phyloP scores from a whole-genome alignment of 2,113 vertebrate species.

The Trematocara stigmaticum region DNA sequence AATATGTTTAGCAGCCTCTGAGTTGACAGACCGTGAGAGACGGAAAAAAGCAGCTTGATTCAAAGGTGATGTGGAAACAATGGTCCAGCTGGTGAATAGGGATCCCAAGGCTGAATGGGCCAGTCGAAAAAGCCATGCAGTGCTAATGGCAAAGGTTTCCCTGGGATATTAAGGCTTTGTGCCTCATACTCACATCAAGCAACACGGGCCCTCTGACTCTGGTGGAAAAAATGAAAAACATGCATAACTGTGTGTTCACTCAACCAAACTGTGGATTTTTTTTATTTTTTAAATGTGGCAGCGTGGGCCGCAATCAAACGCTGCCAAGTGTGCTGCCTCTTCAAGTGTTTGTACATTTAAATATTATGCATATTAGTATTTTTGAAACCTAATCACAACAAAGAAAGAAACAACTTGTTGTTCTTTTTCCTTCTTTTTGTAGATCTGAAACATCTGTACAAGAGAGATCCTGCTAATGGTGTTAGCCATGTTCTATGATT shows the following conservation, averaged over 20 bases:
- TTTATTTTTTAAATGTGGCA: background rate
- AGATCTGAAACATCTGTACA: background rate
- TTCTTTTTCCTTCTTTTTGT: background rate
- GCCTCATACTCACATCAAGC: background rate
- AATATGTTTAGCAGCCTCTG: background rate
- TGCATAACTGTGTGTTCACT: background rate
- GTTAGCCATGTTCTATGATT: background rate
- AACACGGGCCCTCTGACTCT: background rate
- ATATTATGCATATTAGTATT: constrained; percentile 13
- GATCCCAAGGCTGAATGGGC: background rate
- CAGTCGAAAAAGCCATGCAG: background rate
- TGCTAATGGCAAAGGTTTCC: background rate
- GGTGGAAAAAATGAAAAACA: background rate
- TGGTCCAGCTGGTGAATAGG: background rate
- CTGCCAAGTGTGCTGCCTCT: constrained; percentile 39
- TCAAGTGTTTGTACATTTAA: background rate
- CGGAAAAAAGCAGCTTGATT: background rate
- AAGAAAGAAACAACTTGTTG: background rate
- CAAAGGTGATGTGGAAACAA: background rate
- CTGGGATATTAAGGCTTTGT: background rate
- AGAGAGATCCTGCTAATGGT: background rate
- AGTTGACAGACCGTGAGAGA: background rate
- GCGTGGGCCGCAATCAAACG: background rate
- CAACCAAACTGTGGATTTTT: background rate
- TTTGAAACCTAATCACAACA: background rate